Percentiles rank a stretch among this genome's conserved stretches.
phyloP scores from a whole-genome alignment of 2,113 vertebrate species.

The Lophochroa leadbeateri region DNA sequence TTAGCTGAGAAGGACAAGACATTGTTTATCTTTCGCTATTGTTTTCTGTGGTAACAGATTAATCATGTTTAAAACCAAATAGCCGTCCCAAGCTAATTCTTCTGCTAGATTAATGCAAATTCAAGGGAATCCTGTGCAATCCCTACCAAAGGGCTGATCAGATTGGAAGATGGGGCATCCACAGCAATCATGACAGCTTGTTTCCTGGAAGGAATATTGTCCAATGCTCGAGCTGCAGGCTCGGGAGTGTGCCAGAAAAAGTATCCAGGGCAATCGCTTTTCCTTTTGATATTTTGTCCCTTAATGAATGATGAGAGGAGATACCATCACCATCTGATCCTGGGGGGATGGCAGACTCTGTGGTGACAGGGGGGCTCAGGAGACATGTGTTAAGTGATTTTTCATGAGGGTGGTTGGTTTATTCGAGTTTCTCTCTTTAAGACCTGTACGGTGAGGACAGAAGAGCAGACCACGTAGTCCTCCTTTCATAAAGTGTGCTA shows the following conservation, averaged over 20 bases:
- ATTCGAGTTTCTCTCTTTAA: not conserved
- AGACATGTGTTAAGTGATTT: not conserved
- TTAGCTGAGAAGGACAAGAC: not conserved
- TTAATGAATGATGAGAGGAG: slow-evolving; percentile 41
- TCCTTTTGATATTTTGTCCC: slow-evolving; percentile 18
- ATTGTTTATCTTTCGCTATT: not conserved
- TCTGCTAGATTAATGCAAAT: not conserved
- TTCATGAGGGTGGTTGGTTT: not conserved
- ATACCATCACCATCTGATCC: slow-evolving; percentile 33
- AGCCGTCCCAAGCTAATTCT: not conserved
- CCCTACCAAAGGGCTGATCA: not conserved
- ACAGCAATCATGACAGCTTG: not conserved
- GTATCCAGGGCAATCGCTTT: slow-evolving; percentile 23
- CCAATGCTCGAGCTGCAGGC: not conserved
- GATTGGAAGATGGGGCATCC: not conserved
- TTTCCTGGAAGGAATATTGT: not conserved
- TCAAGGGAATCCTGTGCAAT: not conserved
- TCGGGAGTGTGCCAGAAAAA: slow-evolving; percentile 18
- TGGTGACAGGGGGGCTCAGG: slow-evolving; percentile 37
- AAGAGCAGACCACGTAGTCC: not conserved
- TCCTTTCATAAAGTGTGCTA: not conserved
- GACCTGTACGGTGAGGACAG: not conserved
- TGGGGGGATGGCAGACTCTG: not conserved
- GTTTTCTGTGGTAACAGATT: not conserved
- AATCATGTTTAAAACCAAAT: not conserved